Evolutionary conservation across 64 coral and sea anemone species (phyloP).

Genomic region (Orbicella faveolata): DNA sequence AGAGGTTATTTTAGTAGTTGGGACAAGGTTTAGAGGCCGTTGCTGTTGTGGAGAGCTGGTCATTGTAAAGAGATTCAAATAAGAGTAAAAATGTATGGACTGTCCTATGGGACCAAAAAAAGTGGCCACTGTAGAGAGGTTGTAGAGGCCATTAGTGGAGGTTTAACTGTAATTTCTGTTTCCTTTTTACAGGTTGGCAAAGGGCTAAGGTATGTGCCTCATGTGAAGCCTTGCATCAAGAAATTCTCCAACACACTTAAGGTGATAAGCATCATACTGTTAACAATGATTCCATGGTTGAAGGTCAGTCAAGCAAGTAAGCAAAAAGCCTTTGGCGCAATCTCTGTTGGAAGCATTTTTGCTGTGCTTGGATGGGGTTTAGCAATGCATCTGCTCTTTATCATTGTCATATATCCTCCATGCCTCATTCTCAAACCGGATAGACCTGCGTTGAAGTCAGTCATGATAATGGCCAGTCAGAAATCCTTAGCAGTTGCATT

Average conservation of each 20-base stretch:
- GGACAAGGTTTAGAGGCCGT: too few species aligned
- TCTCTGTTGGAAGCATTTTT: slow-evolving; percentile 73
- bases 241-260: slow-evolving; percentile 78
- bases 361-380: slow-evolving; percentile 74
- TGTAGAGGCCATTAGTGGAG: too few species aligned
- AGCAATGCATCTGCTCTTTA: slow-evolving; percentile 59
- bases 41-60: too few species aligned
- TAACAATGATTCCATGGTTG: slow-evolving; percentile 96
- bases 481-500: slow-evolving; percentile 86
- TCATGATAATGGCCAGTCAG: slow-evolving; percentile 86
- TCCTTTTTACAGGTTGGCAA: slow-evolving; percentile 83
- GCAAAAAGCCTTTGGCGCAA: slow-evolving; percentile 49
- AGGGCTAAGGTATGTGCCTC: slow-evolving; percentile 67
- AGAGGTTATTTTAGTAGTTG: too few species aligned
- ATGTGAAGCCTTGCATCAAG: slow-evolving; percentile 72
- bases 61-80: too few species aligned
- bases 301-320: slow-evolving; percentile 92
- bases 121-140: too few species aligned
- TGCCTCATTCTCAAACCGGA: slow-evolving; percentile 68
- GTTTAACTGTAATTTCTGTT: neutral
- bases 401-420: slow-evolving; percentile 46
- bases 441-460: slow-evolving; percentile 50
- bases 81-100: too few species aligned
- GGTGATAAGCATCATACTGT: slow-evolving; percentile 59
- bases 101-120: too few species aligned